Percentiles rank a stretch among this genome's conserved stretches.
Evolutionary conservation across 2,888 invertebrate species (phyloP).

Genomic region (Caenorhabditis sp.): DNA sequence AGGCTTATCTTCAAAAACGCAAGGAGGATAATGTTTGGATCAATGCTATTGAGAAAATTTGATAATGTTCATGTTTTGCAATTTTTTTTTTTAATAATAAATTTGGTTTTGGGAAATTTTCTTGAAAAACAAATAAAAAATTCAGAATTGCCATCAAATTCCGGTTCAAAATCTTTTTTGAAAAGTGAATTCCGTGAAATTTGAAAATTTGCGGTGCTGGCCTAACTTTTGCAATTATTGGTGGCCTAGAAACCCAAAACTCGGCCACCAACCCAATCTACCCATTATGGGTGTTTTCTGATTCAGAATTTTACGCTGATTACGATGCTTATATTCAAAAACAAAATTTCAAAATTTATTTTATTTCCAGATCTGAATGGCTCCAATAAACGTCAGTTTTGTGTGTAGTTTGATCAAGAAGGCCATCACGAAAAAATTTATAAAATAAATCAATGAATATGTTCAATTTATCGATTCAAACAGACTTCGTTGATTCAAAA

Average conservation of each 20-base stretch:
- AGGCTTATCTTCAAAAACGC: constrained; percentile 27
- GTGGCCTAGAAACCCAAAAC: not conserved
- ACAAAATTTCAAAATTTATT: too few relatives aligned
- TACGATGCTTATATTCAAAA: not conserved
- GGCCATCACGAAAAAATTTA: not conserved
- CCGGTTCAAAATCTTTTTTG: too few relatives aligned
- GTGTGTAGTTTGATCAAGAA: too few relatives aligned
- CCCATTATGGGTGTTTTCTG: too few relatives aligned
- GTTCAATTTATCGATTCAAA: constrained; percentile 51
- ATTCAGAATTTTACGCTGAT: not conserved
- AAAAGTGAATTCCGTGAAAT: not conserved
- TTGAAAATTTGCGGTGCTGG: not conserved
- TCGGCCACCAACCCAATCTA: not conserved
- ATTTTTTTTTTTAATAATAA: too few relatives aligned
- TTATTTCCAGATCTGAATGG: too few relatives aligned
- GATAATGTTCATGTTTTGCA: too few relatives aligned
- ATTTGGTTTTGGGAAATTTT: too few relatives aligned
- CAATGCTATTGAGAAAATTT: constrained; percentile 1
- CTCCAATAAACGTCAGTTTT: too few relatives aligned
- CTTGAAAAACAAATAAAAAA: too few relatives aligned
- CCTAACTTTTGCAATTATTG: not conserved
- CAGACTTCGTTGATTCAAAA: constrained; percentile 80
- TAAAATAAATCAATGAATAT: constrained; percentile 13
- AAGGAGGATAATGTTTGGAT: constrained; percentile 31
- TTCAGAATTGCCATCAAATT: too few relatives aligned